These are phyloP conservation scores for Labeo calbasu DNA, from an alignment of 2,797 vertebrate genomes.

Conservation along the genomic window DNA sequence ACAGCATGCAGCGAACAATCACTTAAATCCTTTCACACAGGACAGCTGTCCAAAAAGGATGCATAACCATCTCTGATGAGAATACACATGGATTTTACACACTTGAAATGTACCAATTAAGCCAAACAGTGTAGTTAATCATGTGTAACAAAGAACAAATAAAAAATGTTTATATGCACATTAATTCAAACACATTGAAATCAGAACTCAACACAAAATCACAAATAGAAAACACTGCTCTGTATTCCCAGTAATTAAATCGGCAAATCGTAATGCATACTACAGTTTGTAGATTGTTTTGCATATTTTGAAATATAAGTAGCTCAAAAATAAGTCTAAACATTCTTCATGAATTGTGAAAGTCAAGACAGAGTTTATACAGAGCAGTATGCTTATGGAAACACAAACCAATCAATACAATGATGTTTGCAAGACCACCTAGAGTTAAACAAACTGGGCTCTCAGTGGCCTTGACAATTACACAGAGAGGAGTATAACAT, in stretches of 20 bases:
- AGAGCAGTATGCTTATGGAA: neutral
- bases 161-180: slow-evolving; percentile 34
- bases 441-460: slow-evolving; percentile 19
- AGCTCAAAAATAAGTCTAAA: neutral
- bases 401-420: slow-evolving; percentile 7
- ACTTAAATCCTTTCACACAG: slow-evolving; percentile 1
- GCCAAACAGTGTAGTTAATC: neutral
- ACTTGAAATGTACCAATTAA: neutral
- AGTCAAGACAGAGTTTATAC: slow-evolving; percentile 40
- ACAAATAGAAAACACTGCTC: slow-evolving; percentile 38
- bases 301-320: neutral
- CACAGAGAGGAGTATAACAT: neutral
- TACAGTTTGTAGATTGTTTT: slow-evolving; percentile 19
- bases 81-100: slow-evolving; percentile 5
- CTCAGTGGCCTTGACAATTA: slow-evolving; percentile 13
- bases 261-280: neutral
- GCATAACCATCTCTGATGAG: slow-evolving; percentile 20
- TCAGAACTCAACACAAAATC: slow-evolving; percentile 45
- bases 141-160: slow-evolving; percentile 6
- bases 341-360: slow-evolving; percentile 19
- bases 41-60: neutral
- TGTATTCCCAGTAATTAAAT: slow-evolving; percentile 2
- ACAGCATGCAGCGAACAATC: slow-evolving; percentile 11
- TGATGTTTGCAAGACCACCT: slow-evolving; percentile 23
- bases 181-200: slow-evolving; percentile 48